Evolutionary conservation across 2,888 invertebrate species (phyloP).

Genomic region (Hyposoter didymator): DNA sequence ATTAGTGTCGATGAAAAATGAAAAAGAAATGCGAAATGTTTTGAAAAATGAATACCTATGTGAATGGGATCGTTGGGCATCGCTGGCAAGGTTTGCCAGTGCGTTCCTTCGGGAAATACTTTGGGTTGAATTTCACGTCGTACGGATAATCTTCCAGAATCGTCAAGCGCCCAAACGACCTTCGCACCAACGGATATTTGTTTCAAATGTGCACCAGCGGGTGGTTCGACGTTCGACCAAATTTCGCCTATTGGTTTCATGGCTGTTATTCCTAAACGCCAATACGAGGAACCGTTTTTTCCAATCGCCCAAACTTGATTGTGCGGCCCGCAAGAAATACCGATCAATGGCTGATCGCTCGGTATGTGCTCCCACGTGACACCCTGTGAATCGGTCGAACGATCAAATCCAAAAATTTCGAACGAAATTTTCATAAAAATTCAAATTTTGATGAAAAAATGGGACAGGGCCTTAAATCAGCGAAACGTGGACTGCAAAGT

Average conservation of each 20-base stretch:
- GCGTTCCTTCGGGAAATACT: conserved; percentile 92
- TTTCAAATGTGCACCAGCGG: conserved; percentile 88
- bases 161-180: conserved; percentile 93
- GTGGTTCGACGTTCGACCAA: conserved; percentile 93
- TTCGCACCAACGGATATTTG: conserved; percentile 90
- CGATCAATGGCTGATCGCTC: conserved; percentile 91
- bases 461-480: not conserved
- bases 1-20: not conserved
- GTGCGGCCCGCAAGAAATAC: conserved; percentile 90
- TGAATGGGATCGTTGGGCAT: conserved; percentile 87
- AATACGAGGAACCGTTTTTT: conserved; percentile 93
- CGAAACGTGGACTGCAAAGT: not conserved
- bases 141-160: conserved; percentile 90
- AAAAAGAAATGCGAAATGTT: not conserved
- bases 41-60: conserved; percentile 80
- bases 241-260: conserved; percentile 88
- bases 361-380: conserved; percentile 92
- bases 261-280: conserved; percentile 90
- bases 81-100: conserved; percentile 90
- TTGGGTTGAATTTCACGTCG: conserved; percentile 90
- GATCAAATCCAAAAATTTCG: not conserved
- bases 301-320: conserved; percentile 94
- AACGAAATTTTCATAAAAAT: not conserved
- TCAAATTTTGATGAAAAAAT: not conserved
- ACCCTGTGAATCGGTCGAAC: conserved; percentile 85